Conservation (phyloP, 1,140 invertebrate genomes). For the Thaumetopoea pityocampa region DNA sequence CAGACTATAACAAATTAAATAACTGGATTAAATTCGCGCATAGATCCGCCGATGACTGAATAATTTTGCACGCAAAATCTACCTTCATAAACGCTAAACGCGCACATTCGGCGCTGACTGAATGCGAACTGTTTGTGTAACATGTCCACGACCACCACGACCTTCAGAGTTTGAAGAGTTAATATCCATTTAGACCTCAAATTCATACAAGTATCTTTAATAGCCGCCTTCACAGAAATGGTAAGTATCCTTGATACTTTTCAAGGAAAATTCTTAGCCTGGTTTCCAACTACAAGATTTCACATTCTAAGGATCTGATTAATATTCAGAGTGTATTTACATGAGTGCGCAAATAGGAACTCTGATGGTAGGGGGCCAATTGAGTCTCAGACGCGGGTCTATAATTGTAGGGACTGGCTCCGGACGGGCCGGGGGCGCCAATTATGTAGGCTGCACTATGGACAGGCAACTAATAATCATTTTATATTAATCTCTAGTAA, state of each 20-base stretch:
- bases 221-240: too few species aligned
- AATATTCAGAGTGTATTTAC: conserved; percentile 30
- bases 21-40: too few species aligned
- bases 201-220: too few species aligned
- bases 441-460: conserved; percentile 29
- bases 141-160: too few species aligned
- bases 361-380: conserved; percentile 25
- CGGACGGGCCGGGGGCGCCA: conserved; percentile 25
- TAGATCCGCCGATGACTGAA: too few species aligned
- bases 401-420: conserved; percentile 40
- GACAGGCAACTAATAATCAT: conserved; percentile 6
- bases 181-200: too few species aligned
- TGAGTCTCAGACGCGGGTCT: conserved; percentile 21
- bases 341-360: conserved; percentile 25
- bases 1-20: too few species aligned
- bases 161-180: too few species aligned
- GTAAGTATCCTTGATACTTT: conserved; percentile 22
- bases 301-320: conserved; percentile 25
- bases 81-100: too few species aligned
- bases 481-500: conserved; percentile 13
- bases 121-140: too few species aligned
- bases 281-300: conserved; percentile 21
- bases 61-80: too few species aligned
- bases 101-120: too few species aligned
- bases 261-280: conserved; percentile 19